Base-by-base conservation (phyloP, 1,140 invertebrate species). In the Maniola jurtina region DNA sequence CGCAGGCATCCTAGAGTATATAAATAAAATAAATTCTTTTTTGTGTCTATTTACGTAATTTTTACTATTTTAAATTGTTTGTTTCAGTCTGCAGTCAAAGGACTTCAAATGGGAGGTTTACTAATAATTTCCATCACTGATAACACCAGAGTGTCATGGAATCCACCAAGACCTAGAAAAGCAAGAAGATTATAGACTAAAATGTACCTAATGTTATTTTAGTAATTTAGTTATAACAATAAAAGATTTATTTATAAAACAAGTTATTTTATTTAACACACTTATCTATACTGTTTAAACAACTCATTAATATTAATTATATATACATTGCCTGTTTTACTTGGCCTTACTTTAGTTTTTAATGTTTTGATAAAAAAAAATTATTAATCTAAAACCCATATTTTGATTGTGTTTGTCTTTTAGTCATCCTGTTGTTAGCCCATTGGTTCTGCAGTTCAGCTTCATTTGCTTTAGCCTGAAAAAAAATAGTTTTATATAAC, bases 401-500 rank as follows among this genome's bases (percentile, higher is more conserved):
- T 93, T 97, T 97, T 38, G 95, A 95, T 83, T 96, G 95, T 35
- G 97, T 97, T 85, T 97, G 95, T 81, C 95, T 93, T 71, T 95
- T 95, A 9, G 95, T 95, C 87, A 95, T 93, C 81, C 95, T 94
- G 81, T 97, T 98, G 71, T 95, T 93, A 3, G 97, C 95, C 98
- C 98, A 99, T 87, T 97, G 95, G 84, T 98, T 98, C 86, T 99
- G 96, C 11, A 99, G 87, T 84, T 98, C 97, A 68, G 97, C 89
- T 89, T 99, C 97, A 91, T 98, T 96, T 50, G 96, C 97, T 90
- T 98, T 98, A 16, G 97, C 97, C 93, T 97, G 86, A 66, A 92
- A 92, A n/a, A n/a, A n/a, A n/a, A n/a, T n/a, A n/a, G n/a, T n/a
- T n/a, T n/a, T n/a, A n/a, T n/a, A n/a, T n/a, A n/a, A n/a, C n/a